Conservation (phyloP, 2,888 invertebrate species). For the Marasmarcha lunaedactyla region DNA sequence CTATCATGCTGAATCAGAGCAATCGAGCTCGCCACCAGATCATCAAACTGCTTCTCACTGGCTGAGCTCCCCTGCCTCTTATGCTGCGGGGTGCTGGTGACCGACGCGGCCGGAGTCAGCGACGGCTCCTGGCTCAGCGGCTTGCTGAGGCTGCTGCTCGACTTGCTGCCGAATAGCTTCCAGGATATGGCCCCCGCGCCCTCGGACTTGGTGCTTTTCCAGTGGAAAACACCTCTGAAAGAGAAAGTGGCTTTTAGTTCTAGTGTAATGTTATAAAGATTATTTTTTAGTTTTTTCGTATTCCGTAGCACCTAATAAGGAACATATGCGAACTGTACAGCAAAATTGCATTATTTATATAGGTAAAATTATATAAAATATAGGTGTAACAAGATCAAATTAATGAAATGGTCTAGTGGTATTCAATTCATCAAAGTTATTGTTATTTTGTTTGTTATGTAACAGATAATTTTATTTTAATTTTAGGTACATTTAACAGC, state of each 20-base stretch:
- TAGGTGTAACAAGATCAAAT: no score
- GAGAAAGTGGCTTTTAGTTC: constrained; percentile 22
- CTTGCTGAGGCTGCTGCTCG: constrained; percentile 43
- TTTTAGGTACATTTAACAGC: no score
- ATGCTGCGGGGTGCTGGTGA: constrained; percentile 50
- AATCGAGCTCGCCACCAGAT: constrained; percentile 76
- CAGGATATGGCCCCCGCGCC: constrained; percentile 31
- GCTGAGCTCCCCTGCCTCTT: constrained; percentile 59
- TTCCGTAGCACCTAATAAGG: no score
- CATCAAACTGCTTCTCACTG: constrained; percentile 67
- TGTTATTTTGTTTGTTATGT: no score
- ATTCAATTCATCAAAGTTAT: no score
- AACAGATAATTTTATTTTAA: no score
- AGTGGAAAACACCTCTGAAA: constrained; percentile 68
- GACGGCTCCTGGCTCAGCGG: constrained; percentile 35
- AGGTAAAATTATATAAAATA: no score
- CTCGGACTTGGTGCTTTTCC: constrained; percentile 48
- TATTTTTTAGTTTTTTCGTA: no score
- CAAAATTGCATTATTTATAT: no score
- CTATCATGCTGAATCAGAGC: constrained; percentile 79
- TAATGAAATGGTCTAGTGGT: no score
- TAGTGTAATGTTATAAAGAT: no score
- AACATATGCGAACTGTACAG: no score
- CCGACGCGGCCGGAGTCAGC: constrained; percentile 44
- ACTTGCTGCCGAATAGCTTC: constrained; percentile 54